A percentile compares a stretch with the other conserved stretches of the same genome.
These are phyloP conservation scores for Lamellibrachia luymesi DNA, from an alignment of 1,140 invertebrate genomes.

Conservation along the genomic window DNA sequence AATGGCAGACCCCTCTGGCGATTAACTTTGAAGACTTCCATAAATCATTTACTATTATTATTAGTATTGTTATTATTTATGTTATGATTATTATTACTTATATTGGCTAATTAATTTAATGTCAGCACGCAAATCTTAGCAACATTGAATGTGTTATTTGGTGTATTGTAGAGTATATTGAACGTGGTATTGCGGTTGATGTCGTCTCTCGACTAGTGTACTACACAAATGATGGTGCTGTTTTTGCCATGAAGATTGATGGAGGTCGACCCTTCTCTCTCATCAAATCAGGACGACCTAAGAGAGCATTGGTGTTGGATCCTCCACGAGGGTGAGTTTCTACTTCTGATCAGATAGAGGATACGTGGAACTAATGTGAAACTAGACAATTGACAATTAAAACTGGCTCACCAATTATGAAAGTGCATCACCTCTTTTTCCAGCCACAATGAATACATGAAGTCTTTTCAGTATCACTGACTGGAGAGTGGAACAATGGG, in stretches of 20 bases:
- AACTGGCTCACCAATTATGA: too few relatives aligned
- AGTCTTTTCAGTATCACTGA: too few relatives aligned
- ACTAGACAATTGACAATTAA: too few relatives aligned
- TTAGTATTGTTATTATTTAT: too few relatives aligned
- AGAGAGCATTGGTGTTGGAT: not conserved
- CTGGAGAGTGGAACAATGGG: too few relatives aligned
- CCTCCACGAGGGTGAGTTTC: not conserved
- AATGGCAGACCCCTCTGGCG: too few relatives aligned
- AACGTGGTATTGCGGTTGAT: not conserved
- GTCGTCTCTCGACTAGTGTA: not conserved
- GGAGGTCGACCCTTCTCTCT: not conserved
- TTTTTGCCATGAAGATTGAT: not conserved
- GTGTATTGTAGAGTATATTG: not conserved
- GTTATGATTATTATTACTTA: too few relatives aligned
- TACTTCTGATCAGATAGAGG: not conserved
- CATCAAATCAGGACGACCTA: not conserved
- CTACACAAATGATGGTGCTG: not conserved
- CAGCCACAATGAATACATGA: too few relatives aligned
- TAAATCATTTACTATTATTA: too few relatives aligned
- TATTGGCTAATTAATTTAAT: too few relatives aligned
- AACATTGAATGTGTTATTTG: not conserved
- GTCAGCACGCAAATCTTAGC: not conserved
- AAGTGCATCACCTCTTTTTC: too few relatives aligned
- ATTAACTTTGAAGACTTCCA: too few relatives aligned
- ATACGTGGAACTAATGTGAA: not conserved